Evolutionary conservation across 2,797 vertebrate genomes (phyloP).

Genomic region (Discoglossus pictus): DNA sequence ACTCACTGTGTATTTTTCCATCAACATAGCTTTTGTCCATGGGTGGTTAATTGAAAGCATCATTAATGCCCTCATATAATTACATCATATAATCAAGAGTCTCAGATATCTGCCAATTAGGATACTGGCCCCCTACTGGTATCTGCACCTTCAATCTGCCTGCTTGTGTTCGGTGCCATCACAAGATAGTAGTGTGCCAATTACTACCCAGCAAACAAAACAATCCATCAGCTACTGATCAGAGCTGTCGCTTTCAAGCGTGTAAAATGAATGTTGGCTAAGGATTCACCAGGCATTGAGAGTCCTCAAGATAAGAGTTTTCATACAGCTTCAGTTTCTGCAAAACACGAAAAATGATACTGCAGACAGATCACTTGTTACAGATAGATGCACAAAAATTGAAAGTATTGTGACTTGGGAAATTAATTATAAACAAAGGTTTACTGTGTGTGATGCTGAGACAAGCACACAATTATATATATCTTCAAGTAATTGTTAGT

Average conservation of each 20-base stretch:
- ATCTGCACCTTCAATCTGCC: conserved; percentile 31
- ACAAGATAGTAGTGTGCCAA: conserved; percentile 33
- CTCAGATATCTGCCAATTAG: conserved; percentile 37
- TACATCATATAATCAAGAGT: conserved; percentile 28
- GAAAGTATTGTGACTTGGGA: conserved; percentile 10
- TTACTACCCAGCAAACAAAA: conserved; percentile 36
- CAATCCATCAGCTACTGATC: conserved; percentile 36
- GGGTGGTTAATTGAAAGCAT: conserved; percentile 12
- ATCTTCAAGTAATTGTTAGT: too few relatives aligned
- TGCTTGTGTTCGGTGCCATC: conserved; percentile 32
- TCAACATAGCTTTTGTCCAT: too few relatives aligned
- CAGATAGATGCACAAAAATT: conserved; percentile 21
- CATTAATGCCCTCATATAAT: conserved; percentile 33
- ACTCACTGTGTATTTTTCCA: too few relatives aligned
- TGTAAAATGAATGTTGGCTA: conserved; percentile 50
- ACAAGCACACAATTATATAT: too few relatives aligned
- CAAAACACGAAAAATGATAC: conserved; percentile 35
- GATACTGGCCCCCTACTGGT: conserved; percentile 24
- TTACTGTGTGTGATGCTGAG: too few relatives aligned
- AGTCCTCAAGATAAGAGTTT: conserved; percentile 32
- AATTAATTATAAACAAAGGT: conserved; percentile 4
- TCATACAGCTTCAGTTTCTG: conserved; percentile 24
- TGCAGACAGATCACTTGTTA: conserved; percentile 20
- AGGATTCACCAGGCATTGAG: conserved; percentile 32
- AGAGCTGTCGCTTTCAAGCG: conserved; percentile 31